A percentile compares a stretch with the other conserved stretches of the same genome.
Conservation (phyloP, 2,888 invertebrate genomes). For the Chalcosyrphus nemorum region DNA sequence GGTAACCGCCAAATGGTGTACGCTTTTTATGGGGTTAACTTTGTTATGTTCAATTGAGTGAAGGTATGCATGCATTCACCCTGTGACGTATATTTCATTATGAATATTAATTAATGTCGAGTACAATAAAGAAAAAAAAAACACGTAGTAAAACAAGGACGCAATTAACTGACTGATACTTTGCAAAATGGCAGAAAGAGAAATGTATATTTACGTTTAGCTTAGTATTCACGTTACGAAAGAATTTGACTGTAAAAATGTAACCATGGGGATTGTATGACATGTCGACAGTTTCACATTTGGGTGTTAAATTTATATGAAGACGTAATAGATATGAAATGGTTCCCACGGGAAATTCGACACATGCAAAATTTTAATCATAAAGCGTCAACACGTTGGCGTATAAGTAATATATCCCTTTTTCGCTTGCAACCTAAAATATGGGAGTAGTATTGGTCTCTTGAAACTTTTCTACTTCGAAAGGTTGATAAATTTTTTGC, state of each 20-base stretch:
- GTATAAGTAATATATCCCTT: neutral
- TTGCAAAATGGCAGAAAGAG: neutral
- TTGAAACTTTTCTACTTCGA: no score
- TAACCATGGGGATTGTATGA: neutral
- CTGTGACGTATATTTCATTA: slow-evolving; percentile 8
- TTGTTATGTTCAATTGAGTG: slow-evolving; percentile 3
- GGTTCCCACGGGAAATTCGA: neutral
- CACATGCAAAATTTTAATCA: neutral
- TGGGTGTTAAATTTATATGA: neutral
- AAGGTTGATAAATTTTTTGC: no score
- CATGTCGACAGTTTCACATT: neutral
- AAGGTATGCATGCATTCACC: neutral
- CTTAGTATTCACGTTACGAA: neutral
- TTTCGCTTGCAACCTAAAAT: neutral
- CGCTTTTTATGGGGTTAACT: neutral
- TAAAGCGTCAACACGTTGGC: neutral
- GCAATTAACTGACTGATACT: neutral
- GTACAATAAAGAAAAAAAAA: no score
- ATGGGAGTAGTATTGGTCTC: no score
- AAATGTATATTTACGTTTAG: neutral
- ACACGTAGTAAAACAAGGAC: neutral
- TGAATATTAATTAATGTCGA: slow-evolving; percentile 30
- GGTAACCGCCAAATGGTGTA: neutral
- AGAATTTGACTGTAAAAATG: neutral
- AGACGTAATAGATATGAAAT: neutral